Percentiles rank a stretch among this genome's conserved stretches.
phyloP scores from a whole-genome alignment of 2,113 vertebrate genomes.

The Isurus oxyrinchus region DNA sequence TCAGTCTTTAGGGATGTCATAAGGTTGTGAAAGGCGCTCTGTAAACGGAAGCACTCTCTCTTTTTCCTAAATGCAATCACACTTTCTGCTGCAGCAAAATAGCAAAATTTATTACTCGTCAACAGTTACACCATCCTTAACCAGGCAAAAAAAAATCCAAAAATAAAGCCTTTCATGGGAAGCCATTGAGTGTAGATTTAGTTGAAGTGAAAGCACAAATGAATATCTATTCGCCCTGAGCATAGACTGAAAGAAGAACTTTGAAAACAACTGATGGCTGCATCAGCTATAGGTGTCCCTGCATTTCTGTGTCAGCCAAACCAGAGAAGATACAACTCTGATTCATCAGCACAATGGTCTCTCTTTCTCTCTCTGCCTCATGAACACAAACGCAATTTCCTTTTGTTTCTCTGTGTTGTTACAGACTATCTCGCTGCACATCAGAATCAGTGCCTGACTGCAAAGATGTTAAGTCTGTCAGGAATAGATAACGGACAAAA shows the following conservation, averaged over 20 bases:
- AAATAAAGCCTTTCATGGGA: not conserved
- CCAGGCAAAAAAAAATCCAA: not conserved
- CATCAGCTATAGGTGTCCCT: not conserved
- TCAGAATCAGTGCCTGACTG: not conserved
- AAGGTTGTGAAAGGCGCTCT: no score
- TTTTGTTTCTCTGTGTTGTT: not conserved
- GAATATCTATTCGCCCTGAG: not conserved
- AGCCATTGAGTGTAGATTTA: not conserved
- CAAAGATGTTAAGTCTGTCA: not conserved
- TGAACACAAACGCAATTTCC: not conserved
- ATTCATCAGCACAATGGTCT: not conserved
- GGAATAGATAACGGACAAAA: not conserved
- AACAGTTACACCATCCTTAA: not conserved
- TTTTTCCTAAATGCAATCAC: no score
- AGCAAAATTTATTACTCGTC: not conserved
- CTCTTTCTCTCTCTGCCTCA: not conserved
- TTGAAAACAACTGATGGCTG: not conserved
- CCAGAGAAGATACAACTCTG: not conserved
- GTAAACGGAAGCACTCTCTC: no score
- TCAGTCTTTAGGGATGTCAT: not conserved
- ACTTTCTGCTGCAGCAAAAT: not conserved
- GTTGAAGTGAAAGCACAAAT: constrained; percentile 9
- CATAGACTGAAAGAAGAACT: not conserved
- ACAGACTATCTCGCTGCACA: not conserved
- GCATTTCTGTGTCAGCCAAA: not conserved